Base-by-base conservation (phyloP, 92 coral and sea anemone genomes). In the Siderastrea siderea region DNA sequence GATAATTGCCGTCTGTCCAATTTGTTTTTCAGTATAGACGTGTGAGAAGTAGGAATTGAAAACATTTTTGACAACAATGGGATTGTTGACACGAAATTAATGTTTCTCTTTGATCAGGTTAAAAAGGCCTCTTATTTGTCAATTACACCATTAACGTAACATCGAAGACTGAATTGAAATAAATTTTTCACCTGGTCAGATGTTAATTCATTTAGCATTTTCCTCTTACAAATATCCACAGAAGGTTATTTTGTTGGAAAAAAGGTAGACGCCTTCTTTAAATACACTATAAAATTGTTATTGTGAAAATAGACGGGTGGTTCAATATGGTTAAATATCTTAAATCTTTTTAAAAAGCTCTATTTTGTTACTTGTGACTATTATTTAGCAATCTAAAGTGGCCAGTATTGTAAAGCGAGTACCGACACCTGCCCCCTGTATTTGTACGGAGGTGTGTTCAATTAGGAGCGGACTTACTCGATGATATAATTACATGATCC, bases 281-380 rank as follows among this genome's bases (percentile, higher is more conserved):
- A 61, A 61, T 61, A 61, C n/a, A 12, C n/a, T n/a, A 61, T 14
- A 61, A 61, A 10, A 26, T 13, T 61, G 4, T n/a, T 19, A 74
- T 74, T 47, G 54, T 74, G 53, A 74, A 51, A 74, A 52, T 19
- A 9, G 3, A 26, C 38, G 15, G 17, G 61, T 55, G 55, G 58
- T 26, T 74, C 78, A 52, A 52, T 52, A 52, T 48, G 60, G 19
- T 7, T 74, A 48, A 73, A 74, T 52, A 74, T 74, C 51, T 51
- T 3, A 7, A 3, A 26, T 74, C 6, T 52, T 12, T 52, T 46
- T n/a, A 13, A 49, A 70, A 15, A 47, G 54, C 10, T 46, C 19
- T 47, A 2, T 74, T 74, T 70, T 70, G 54, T 47, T 70, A 7
- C 17, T 49, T 72, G 77, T 49, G 14, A 8, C 14, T 61, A 7